These are phyloP conservation scores for Lichenostomus cassidix DNA, from an alignment of 2,113 vertebrate genomes.

Conservation along the genomic window DNA sequence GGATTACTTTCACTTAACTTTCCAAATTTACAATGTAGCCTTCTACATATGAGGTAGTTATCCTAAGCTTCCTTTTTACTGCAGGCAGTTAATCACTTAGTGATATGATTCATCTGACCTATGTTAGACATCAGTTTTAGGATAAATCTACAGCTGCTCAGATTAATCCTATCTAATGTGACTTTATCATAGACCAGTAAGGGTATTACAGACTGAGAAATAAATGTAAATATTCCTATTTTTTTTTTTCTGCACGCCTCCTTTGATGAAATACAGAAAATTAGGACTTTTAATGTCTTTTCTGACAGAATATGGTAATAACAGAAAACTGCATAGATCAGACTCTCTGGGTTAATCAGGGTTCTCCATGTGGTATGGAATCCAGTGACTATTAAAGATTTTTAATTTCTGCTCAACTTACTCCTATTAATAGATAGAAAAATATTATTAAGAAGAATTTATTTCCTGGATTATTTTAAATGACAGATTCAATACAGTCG, in stretches of 20 bases:
- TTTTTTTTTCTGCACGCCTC: not conserved
- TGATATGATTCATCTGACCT: constrained; percentile 33
- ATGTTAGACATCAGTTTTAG: constrained; percentile 19
- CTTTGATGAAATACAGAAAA: constrained; percentile 22
- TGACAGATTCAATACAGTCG: not conserved
- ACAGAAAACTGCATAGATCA: not conserved
- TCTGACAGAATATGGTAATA: constrained; percentile 18
- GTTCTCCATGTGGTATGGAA: not conserved
- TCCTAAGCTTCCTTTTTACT: constrained; percentile 16
- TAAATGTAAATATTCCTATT: constrained; percentile 26
- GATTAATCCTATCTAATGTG: constrained; percentile 33
- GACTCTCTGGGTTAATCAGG: not conserved
- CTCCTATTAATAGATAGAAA: not conserved
- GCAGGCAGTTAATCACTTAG: not conserved
- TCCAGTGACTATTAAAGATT: not conserved
- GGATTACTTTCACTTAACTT: not conserved
- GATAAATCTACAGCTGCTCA: not conserved
- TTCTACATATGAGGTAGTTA: not conserved
- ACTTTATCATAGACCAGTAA: not conserved
- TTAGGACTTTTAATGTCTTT: constrained; percentile 25
- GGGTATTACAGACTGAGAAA: constrained; percentile 27
- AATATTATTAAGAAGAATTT: not conserved
- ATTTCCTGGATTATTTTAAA: not conserved
- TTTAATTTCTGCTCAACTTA: not conserved
- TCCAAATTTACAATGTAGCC: not conserved